These are phyloP conservation scores for Haliclystus octoradiatus DNA, from an alignment of 30 jellyfish, hydroid and myxozoan species.

Conservation along the genomic window DNA sequence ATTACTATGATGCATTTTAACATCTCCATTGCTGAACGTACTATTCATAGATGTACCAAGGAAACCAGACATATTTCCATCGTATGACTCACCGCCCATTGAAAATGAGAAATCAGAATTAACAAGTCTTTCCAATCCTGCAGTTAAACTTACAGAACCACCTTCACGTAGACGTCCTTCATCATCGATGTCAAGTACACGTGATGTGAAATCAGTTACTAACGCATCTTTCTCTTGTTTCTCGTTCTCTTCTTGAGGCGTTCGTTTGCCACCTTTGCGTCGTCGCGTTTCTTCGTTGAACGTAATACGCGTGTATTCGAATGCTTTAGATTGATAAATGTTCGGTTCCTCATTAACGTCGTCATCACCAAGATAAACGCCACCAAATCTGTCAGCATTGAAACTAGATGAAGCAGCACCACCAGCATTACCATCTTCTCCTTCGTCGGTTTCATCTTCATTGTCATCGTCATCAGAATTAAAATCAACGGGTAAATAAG, in stretches of 20 bases:
- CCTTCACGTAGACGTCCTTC: constrained; percentile 45
- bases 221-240: constrained; percentile 22
- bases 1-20: constrained; percentile 10
- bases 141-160: constrained; percentile 29
- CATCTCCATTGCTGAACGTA: constrained; percentile 36
- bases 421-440: constrained; percentile 36
- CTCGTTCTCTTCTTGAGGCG: constrained; percentile 35
- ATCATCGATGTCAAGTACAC: constrained; percentile 45
- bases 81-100: constrained; percentile 6
- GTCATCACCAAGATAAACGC: constrained; percentile 65
- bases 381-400: constrained; percentile 54
- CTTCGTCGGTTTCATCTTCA: constrained; percentile 70
- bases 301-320: constrained; percentile 57
- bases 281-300: constrained; percentile 52
- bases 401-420: constrained; percentile 20
- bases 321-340: constrained; percentile 46
- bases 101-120: constrained; percentile 1
- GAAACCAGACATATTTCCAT: constrained; percentile 21
- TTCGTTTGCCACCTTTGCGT: constrained; percentile 26
- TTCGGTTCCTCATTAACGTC: constrained; percentile 30
- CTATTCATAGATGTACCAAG: constrained; percentile 11
- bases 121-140: constrained; percentile 57
- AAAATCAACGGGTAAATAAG: not conserved
- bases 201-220: constrained; percentile 23
- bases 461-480: constrained; percentile 48